Evolutionary conservation across 2,113 vertebrate species (phyloP).

Genomic region (Callipepla squamata): DNA sequence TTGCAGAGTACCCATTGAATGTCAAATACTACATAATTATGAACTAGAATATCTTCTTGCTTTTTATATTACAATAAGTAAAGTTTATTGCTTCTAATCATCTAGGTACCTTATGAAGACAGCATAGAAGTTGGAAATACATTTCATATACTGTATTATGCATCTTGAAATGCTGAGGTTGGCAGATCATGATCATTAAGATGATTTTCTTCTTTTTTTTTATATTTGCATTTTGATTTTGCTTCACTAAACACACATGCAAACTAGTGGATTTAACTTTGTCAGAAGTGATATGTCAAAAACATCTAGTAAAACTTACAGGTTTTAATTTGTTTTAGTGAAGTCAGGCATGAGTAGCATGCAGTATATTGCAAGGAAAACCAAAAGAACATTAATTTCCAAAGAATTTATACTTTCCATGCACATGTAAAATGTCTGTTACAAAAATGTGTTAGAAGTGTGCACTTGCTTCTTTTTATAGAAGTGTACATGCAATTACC

Average conservation of each 20-base stretch:
- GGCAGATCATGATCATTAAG: neutral
- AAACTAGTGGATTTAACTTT: slow-evolving; percentile 29
- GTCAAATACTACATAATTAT: slow-evolving; percentile 21
- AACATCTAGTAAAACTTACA: slow-evolving; percentile 58
- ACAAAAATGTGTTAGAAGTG: slow-evolving; percentile 83
- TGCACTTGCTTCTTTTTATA: slow-evolving; percentile 73
- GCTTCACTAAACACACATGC: slow-evolving; percentile 61
- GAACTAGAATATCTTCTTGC: slow-evolving; percentile 39
- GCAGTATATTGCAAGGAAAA: slow-evolving; percentile 66
- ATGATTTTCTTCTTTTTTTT: slow-evolving; percentile 35
- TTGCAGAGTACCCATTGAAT: slow-evolving; percentile 31
- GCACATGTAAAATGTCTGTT: slow-evolving; percentile 75
- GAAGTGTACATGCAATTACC: slow-evolving; percentile 82
- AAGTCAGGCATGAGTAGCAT: slow-evolving; percentile 74
- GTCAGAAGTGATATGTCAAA: slow-evolving; percentile 50
- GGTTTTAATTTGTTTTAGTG: slow-evolving; percentile 55
- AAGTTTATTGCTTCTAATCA: slow-evolving; percentile 81
- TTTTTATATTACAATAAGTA: slow-evolving; percentile 62
- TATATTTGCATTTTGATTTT: slow-evolving; percentile 50
- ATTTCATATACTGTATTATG: slow-evolving; percentile 43
- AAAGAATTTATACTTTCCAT: slow-evolving; percentile 55
- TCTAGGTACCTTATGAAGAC: slow-evolving; percentile 58
- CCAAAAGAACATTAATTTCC: slow-evolving; percentile 52
- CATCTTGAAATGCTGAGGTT: slow-evolving; percentile 46
- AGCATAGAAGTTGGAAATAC: slow-evolving; percentile 55